Evolutionary conservation across 2,113 vertebrate genomes (phyloP), one percentile per base, ranked within the genome.

Genomic region (Symphodus melops): DNA sequence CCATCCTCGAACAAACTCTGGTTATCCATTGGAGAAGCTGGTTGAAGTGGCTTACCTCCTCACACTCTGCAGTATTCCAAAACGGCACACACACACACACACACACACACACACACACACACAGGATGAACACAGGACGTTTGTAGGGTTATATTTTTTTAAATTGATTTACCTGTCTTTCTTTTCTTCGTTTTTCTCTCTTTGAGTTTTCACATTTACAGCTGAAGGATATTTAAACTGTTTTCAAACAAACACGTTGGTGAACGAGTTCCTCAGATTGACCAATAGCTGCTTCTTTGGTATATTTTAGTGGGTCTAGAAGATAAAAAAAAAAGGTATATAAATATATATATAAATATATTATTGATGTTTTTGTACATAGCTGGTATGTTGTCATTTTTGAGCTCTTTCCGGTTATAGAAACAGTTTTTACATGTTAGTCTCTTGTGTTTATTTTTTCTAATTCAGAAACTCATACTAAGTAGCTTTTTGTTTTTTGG

Each of bases 271-370:
- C 92, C 92, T 96, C 94, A 93, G 88, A 94, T 96, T 95, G 96
- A 98, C 97, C 96, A 97, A 96, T 92, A 95, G 96, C 94, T 97
- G 96, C 96, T 98, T 96, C 92, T 92, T 96, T 94, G 95, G 92
- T 93, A 46, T 95, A 91, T 93, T 94, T 95, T 94, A 82, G 89
- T 91, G 87, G 92, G 89, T 93, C 89, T 91, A 92, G 85, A 93
- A 92, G 88, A 90, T 87, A 76, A 61, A 86, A 76, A 85, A 68
- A 84, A 83, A 73, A 88, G 53, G 89, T 81, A 89, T 87, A 86
- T 75, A 92, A 87, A 33, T 41, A 76, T 88, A 89, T 88, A 85
- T 91, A 92, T 89, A 88, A 77, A 74, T 79, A 92, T 92, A 90
- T 87, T 87, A 42, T 89, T 83, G 79, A 85, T 91, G 87, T 88